Evolutionary conservation across 2,113 vertebrate genomes (phyloP), one percentile per base, ranked within the genome.

Genomic region (Podarcis raffonei): DNA sequence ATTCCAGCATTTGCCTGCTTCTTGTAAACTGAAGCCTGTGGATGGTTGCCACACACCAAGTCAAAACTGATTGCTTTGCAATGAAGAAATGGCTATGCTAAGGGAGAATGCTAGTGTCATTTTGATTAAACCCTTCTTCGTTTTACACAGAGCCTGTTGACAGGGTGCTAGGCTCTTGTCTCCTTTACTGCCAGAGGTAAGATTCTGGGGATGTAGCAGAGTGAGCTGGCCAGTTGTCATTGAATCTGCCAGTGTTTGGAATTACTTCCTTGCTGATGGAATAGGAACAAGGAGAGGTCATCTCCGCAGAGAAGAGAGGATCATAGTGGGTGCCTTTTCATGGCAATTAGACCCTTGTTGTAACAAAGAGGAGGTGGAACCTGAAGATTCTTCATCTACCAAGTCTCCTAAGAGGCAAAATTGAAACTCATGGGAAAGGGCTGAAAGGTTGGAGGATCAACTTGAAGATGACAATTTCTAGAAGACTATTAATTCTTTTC

Each of bases 81-180:
- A 18, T 53, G 23, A 88, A 37, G 69, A 53, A 53, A 66, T 4
- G 0, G 0, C 1, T 78, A 84, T 81, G 23, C 30, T 74, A 18
- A 76, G 35, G 39, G n/a, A 88, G 16, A 0, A 0, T 7, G 0
- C 0, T 76, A 39, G 30, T 39, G 74, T 75, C 91, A 82, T 42
- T 84, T 12, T 57, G n/a, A 53, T 89, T 91, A 87, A 71, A 66
- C 30, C 79, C 39, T 0, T 0, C 11, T 6, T 0, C 0, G 15
- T 83, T 75, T 78, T 27, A 16, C 74, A 89, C 84, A 15, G 78
- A 85, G 18, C 1, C 18, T 30, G 3, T 1, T 68, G 75, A 76
- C 62, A 90, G 65, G 8, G 3, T 42, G 9, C 15, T 53, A 79
- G 23, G 9, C 4, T 91, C 6, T 65, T 81, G 3, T 59, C 66